Percentiles rank a stretch among this genome's conserved stretches.
Conservation (phyloP, 2,113 vertebrate species). For the Brevimyrus niger region DNA sequence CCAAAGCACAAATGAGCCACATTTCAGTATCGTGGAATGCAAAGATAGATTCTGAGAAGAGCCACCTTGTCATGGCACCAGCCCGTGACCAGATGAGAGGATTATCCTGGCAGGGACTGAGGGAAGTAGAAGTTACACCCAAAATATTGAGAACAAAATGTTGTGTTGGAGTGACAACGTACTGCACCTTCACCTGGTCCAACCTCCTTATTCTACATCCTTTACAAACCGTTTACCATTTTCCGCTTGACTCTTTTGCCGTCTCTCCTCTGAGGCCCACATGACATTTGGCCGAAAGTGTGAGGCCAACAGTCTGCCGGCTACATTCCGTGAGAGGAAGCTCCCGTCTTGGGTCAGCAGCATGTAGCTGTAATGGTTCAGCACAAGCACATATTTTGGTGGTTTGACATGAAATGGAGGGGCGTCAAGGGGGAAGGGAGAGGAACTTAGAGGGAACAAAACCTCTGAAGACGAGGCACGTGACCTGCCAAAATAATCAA, state of each 20-base stretch:
- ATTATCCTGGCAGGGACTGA: neutral
- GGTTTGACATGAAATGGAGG: neutral
- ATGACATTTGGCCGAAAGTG: neutral
- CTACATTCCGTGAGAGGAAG: neutral
- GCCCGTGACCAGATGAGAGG: neutral
- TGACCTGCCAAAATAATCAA: neutral
- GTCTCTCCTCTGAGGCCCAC: neutral
- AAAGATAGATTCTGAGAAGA: neutral
- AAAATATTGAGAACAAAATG: neutral
- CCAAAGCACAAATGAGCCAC: neutral
- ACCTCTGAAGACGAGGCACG: neutral
- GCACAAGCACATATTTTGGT: conserved; percentile 1
- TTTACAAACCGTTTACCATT: neutral
- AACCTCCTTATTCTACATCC: neutral
- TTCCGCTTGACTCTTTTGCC: neutral
- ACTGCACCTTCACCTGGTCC: neutral
- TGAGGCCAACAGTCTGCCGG: neutral
- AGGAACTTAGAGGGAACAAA: neutral
- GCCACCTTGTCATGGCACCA: neutral
- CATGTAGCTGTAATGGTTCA: neutral
- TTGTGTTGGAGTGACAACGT: neutral
- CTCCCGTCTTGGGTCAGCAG: neutral
- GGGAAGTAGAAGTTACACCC: neutral
- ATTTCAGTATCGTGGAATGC: neutral
- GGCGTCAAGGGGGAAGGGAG: neutral